Evolutionary conservation across 2,797 vertebrate species (phyloP).

Genomic region (Gymnothorax javanicus): DNA sequence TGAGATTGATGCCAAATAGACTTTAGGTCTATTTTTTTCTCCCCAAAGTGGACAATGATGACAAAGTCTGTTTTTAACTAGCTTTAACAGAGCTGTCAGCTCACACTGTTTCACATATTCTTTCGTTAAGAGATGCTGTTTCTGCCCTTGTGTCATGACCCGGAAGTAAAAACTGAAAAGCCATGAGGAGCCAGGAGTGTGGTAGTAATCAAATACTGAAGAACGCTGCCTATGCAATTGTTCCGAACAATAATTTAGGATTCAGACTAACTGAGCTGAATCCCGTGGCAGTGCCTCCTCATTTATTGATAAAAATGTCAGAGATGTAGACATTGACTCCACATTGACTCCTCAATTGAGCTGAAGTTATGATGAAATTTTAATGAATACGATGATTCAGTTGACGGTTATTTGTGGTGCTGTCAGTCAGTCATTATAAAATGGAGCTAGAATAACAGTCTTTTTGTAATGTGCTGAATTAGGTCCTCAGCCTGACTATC

Average conservation of each 20-base stretch:
- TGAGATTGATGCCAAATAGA: no score
- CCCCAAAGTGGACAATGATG: constrained; percentile 1
- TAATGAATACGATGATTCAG: background rate
- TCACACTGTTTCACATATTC: constrained; percentile 36
- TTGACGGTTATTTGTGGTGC: background rate
- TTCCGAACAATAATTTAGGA: background rate
- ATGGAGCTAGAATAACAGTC: background rate
- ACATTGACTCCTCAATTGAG: background rate
- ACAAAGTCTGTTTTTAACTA: constrained; percentile 55
- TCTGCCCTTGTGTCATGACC: constrained; percentile 33
- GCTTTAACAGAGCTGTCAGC: constrained; percentile 58
- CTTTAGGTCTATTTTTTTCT: background rate
- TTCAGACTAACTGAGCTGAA: background rate
- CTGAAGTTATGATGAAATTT: background rate
- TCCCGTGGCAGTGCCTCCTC: background rate
- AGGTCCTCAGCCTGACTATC: constrained; percentile 43
- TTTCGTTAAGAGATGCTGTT: constrained; percentile 34
- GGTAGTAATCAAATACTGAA: background rate
- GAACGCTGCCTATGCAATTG: background rate
- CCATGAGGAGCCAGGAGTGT: constrained; percentile 8
- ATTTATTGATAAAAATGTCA: background rate
- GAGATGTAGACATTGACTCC: background rate
- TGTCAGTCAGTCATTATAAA: background rate
- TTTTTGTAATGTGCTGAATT: constrained; percentile 44
- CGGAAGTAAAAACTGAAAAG: constrained; percentile 40